Evolutionary conservation across 2,113 vertebrate genomes (phyloP).

Genomic region (Xyrauchen texanus): DNA sequence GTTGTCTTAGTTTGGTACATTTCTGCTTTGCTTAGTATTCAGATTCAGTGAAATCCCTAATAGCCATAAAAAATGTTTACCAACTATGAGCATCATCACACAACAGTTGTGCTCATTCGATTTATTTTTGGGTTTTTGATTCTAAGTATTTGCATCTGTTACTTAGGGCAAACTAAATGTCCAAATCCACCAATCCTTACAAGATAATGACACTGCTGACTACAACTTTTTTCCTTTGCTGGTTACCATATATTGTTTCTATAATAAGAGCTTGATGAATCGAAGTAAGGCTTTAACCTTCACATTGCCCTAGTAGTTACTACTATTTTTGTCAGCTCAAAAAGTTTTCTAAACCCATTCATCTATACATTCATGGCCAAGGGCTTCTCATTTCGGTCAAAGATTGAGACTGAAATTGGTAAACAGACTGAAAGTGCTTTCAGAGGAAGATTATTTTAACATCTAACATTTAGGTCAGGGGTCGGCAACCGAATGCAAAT

Average conservation of each 20-base stretch:
- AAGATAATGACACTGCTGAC: constrained; percentile 83
- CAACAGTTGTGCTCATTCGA: constrained; percentile 61
- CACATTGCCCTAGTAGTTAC: constrained; percentile 19
- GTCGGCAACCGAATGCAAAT: too few species aligned
- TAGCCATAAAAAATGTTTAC: constrained; percentile 70
- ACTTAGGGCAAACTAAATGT: constrained; percentile 71
- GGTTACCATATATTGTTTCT: constrained; percentile 80
- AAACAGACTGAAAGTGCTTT: too few species aligned
- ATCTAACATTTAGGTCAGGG: too few species aligned
- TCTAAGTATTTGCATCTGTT: constrained; percentile 79
- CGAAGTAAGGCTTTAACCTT: not conserved
- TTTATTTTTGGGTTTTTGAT: constrained; percentile 78
- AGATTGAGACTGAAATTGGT: constrained; percentile 75
- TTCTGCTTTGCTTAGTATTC: constrained; percentile 74
- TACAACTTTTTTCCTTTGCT: constrained; percentile 80
- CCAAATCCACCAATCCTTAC: constrained; percentile 78
- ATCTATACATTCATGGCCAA: constrained; percentile 95
- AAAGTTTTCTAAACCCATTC: constrained; percentile 89
- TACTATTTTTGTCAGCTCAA: constrained; percentile 66
- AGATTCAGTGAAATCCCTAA: constrained; percentile 74
- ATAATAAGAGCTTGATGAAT: constrained; percentile 72
- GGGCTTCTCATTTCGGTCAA: constrained; percentile 80
- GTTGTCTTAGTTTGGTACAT: constrained; percentile 78
- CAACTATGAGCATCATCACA: constrained; percentile 67
- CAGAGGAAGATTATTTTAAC: too few species aligned